phyloP scores from a whole-genome alignment of 2,113 vertebrate genomes.

The Uria lomvia region DNA sequence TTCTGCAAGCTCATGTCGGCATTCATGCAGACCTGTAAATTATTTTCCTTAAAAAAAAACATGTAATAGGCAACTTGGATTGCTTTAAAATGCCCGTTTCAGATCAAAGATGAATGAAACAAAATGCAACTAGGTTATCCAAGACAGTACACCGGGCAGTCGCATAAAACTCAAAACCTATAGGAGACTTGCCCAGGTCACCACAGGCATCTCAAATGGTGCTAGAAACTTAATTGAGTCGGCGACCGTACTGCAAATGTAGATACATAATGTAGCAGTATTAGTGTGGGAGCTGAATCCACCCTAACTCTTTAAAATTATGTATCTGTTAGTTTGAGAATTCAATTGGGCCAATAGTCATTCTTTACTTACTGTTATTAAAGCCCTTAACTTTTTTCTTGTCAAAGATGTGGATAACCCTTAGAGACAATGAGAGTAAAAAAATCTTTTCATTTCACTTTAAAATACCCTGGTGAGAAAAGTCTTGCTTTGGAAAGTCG shows the following conservation, averaged over 20 bases:
- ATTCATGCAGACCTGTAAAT: background rate
- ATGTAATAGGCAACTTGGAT: background rate
- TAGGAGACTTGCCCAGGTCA: background rate
- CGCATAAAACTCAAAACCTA: background rate
- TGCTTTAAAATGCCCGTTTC: background rate
- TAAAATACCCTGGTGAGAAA: constrained; percentile 51
- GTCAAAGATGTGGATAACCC: background rate
- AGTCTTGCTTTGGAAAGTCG: constrained; percentile 40
- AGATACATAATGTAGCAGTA: background rate
- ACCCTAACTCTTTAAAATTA: background rate
- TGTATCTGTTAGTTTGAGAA: background rate
- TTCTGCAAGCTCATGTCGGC: background rate
- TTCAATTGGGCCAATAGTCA: background rate
- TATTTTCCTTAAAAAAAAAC: background rate
- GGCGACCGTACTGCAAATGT: background rate
- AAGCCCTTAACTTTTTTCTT: constrained; percentile 7
- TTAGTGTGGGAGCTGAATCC: background rate
- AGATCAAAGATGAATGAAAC: background rate
- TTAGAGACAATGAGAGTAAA: constrained; percentile 4
- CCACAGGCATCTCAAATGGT: background rate
- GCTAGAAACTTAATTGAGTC: background rate
- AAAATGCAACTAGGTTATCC: background rate
- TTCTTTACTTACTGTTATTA: background rate
- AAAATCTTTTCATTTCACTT: constrained; percentile 36
- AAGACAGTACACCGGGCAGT: accelerated